Evolutionary conservation across 2,797 vertebrate genomes (phyloP).

Genomic region (Psittacula echo): DNA sequence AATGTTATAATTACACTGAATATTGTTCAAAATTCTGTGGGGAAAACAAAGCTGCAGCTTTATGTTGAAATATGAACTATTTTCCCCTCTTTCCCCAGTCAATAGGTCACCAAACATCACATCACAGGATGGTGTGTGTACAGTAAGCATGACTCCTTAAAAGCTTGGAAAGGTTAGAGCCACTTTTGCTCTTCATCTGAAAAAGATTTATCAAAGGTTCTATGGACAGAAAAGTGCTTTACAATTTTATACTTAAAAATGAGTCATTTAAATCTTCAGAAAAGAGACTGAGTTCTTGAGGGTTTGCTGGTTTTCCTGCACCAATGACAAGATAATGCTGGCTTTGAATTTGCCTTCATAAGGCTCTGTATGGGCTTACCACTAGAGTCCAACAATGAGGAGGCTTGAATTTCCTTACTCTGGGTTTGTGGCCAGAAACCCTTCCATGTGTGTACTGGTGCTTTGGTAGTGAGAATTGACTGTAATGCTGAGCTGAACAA

Average conservation of each 20-base stretch:
- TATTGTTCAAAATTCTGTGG: background rate
- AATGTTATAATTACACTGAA: background rate
- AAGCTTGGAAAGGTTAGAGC: background rate
- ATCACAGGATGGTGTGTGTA: background rate
- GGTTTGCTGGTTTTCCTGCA: background rate
- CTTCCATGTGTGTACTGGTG: background rate
- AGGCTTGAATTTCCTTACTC: background rate
- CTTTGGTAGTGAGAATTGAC: background rate
- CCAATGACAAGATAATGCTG: background rate
- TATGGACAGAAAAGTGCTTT: background rate
- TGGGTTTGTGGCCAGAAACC: background rate
- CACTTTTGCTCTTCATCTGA: background rate
- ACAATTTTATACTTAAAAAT: background rate
- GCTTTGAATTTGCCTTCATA: background rate
- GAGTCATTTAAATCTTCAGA: background rate
- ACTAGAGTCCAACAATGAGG: background rate
- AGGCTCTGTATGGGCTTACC: background rate
- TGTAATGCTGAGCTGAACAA: background rate
- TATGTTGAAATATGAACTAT: background rate
- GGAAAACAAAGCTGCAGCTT: background rate
- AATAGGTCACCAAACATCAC: background rate
- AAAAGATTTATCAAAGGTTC: background rate
- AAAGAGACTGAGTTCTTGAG: background rate
- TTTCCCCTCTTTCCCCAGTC: background rate
- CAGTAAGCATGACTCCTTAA: background rate